phyloP scores from a whole-genome alignment of 2,888 invertebrate species.

The Lepidonotus clava region DNA sequence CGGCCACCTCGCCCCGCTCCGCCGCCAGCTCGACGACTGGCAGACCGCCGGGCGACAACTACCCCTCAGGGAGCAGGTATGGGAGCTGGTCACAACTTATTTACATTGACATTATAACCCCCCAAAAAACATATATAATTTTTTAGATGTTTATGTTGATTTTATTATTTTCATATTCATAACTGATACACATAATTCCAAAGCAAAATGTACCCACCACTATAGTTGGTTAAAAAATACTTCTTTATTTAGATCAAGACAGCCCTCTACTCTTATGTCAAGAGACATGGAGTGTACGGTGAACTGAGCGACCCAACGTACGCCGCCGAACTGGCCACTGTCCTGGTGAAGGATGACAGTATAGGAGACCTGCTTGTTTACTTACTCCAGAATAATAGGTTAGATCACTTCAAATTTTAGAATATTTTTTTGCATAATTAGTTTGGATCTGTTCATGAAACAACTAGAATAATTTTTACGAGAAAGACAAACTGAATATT shows the following conservation, averaged over 20 bases:
- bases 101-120: neutral
- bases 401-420: neutral
- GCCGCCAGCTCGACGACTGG: neutral
- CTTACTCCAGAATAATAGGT: constrained; percentile 27
- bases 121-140: neutral
- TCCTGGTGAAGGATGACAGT: constrained; percentile 6
- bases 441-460: neutral
- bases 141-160: neutral
- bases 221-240: too few species aligned
- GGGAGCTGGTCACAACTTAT: neutral
- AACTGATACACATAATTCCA: too few species aligned
- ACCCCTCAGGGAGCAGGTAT: constrained; percentile 6
- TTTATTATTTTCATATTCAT: too few species aligned
- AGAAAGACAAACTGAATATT: neutral
- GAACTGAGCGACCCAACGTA: neutral
- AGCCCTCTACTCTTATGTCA: neutral
- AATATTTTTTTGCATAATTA: neutral
- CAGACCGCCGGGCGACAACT: neutral
- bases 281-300: neutral
- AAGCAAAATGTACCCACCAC: too few species aligned
- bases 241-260: constrained; percentile 19
- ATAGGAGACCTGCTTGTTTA: constrained; percentile 9
- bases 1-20: neutral
- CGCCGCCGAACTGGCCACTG: neutral
- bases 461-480: neutral